Percentiles rank a stretch among this genome's conserved stretches.
Conservation (phyloP, 2,888 invertebrate species). For the Theretra japonica region DNA sequence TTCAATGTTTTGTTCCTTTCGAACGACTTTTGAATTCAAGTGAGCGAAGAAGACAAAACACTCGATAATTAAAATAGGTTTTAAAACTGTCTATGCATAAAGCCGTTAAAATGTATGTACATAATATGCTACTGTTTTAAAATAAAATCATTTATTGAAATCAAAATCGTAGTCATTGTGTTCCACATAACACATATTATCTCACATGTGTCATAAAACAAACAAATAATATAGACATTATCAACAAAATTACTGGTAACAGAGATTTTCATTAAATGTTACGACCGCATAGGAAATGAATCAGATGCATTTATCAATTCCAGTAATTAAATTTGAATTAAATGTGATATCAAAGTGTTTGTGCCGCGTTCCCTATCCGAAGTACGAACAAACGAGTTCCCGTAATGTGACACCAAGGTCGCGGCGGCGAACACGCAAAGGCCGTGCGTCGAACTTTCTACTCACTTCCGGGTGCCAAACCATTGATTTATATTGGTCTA, state of each 20-base stretch:
- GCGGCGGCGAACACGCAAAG: constrained; percentile 32
- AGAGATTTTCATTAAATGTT: neutral
- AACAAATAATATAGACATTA: neutral
- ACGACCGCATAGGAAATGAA: constrained; percentile 13
- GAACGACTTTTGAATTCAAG: too few relatives aligned
- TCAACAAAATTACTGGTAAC: neutral
- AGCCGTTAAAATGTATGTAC: too few relatives aligned
- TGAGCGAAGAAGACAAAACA: too few relatives aligned
- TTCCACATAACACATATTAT: neutral
- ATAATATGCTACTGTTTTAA: too few relatives aligned
- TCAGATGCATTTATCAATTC: constrained; percentile 6
- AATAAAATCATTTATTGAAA: too few relatives aligned
- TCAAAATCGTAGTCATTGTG: neutral
- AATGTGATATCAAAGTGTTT: neutral
- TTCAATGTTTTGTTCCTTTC: too few relatives aligned
- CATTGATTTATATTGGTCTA: constrained; percentile 63
- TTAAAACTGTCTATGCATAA: too few relatives aligned
- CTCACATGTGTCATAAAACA: constrained; percentile 1
- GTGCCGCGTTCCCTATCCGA: constrained; percentile 12
- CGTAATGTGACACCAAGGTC: constrained; percentile 65
- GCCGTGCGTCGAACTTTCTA: constrained; percentile 66
- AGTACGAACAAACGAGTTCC: constrained; percentile 11
- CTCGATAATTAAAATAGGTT: too few relatives aligned
- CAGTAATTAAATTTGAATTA: constrained; percentile 18
- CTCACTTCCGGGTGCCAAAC: constrained; percentile 63